Evolutionary conservation across 2,888 invertebrate species (phyloP).

Genomic region (Poecilus cupreus): DNA sequence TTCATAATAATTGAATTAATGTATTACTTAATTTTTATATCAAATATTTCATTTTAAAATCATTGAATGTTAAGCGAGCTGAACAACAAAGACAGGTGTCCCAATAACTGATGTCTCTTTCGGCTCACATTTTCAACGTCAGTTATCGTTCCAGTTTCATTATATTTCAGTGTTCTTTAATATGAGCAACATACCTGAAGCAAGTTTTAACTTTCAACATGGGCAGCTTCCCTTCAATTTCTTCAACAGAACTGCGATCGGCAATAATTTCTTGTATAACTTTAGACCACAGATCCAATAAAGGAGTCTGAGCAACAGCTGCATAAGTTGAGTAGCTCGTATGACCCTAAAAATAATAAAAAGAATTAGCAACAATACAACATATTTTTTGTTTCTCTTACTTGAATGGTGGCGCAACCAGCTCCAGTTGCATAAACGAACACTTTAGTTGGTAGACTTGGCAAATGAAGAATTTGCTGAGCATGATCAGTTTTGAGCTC

Average conservation of each 20-base stretch:
- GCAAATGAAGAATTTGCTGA: constrained; percentile 76
- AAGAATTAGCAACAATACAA: not conserved
- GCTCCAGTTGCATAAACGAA: constrained; percentile 82
- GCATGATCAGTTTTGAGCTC: constrained; percentile 76
- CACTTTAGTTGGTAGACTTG: constrained; percentile 81
- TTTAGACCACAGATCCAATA: constrained; percentile 78
- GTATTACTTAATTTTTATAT: too few relatives aligned
- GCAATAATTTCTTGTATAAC: constrained; percentile 80
- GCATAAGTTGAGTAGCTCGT: constrained; percentile 80
- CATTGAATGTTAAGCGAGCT: too few relatives aligned
- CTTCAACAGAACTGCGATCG: constrained; percentile 78
- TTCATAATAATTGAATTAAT: too few relatives aligned
- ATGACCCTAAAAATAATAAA: constrained; percentile 73
- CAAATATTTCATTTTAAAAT: too few relatives aligned
- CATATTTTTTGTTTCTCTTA: constrained; percentile 65
- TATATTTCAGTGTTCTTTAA: not conserved
- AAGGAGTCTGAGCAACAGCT: constrained; percentile 75
- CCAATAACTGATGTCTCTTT: too few relatives aligned
- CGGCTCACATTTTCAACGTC: too few relatives aligned
- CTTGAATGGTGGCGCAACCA: constrained; percentile 82
- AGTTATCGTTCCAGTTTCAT: too few relatives aligned
- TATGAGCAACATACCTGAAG: constrained; percentile 74
- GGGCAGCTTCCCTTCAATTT: constrained; percentile 79
- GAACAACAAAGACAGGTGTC: too few relatives aligned
- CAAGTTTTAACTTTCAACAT: constrained; percentile 80